These are phyloP conservation scores for Oegoconia quadripuncta DNA, from an alignment of 2,888 invertebrate genomes.

Conservation along the genomic window DNA sequence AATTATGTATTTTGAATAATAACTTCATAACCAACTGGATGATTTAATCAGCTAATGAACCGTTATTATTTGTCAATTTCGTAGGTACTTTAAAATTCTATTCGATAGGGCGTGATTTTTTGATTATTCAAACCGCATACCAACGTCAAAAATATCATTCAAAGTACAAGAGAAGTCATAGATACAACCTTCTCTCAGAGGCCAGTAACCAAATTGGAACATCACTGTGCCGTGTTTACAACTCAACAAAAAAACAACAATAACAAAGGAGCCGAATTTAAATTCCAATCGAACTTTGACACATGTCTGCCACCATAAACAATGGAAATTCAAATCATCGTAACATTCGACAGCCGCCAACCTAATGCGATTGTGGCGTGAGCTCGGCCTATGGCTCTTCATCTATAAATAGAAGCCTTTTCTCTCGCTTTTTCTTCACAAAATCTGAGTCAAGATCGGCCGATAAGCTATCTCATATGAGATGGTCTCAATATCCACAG, in stretches of 20 bases:
- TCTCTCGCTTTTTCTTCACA: constrained; percentile 75
- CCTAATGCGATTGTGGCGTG: constrained; percentile 73
- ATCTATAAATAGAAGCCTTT: constrained; percentile 76
- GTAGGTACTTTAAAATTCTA: no score
- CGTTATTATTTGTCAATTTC: no score
- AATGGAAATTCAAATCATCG: constrained; percentile 78
- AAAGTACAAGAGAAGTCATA: constrained; percentile 62
- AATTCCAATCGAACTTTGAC: constrained; percentile 80
- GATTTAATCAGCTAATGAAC: no score
- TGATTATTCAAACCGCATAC: constrained; percentile 71
- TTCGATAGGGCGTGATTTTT: no score
- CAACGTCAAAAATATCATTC: constrained; percentile 69
- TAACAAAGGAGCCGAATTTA: constrained; percentile 78
- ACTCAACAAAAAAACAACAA: constrained; percentile 70
- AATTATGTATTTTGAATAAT: background rate
- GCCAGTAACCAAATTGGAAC: constrained; percentile 75
- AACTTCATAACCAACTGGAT: no score
- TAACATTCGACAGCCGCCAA: constrained; percentile 58
- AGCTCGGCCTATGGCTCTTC: constrained; percentile 61
- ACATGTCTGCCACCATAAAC: constrained; percentile 80
- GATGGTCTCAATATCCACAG: constrained; percentile 78
- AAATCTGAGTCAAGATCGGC: constrained; percentile 71
- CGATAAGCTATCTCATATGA: constrained; percentile 75
- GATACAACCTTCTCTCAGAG: constrained; percentile 65
- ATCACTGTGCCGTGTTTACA: constrained; percentile 76